A percentile compares a stretch with the other conserved stretches of the same genome.
These are phyloP conservation scores for Dallia pectoralis DNA, from an alignment of 2,797 vertebrate genomes.

Conservation along the genomic window DNA sequence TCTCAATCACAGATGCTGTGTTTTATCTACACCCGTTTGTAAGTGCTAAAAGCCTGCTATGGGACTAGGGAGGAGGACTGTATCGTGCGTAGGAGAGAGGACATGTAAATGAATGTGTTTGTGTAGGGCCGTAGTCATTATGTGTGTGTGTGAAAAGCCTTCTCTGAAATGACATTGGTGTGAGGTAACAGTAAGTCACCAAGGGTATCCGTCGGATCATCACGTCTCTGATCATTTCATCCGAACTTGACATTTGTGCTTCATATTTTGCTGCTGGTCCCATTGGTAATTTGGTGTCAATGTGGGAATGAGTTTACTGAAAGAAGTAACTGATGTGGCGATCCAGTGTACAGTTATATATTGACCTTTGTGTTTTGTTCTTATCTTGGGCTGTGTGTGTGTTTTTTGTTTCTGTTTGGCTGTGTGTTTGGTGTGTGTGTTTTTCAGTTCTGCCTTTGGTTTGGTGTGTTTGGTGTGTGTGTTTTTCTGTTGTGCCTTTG, in stretches of 20 bases:
- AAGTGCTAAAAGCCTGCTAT: background rate
- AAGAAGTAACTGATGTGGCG: no score
- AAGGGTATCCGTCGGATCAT: background rate
- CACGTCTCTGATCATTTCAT: background rate
- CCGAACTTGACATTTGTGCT: no score
- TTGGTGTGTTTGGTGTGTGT: no score
- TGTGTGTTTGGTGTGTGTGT: constrained; percentile 7
- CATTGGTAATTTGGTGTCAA: no score
- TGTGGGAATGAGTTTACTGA: no score
- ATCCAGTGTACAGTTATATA: no score
- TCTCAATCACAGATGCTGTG: background rate
- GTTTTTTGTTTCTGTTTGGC: no score
- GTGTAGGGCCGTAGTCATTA: constrained; percentile 37
- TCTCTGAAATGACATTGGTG: constrained; percentile 11
- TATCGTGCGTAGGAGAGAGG: background rate
- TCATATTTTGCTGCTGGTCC: no score
- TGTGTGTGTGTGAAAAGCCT: constrained; percentile 25
- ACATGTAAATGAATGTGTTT: constrained; percentile 35
- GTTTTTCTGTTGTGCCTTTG: no score
- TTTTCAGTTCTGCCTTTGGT: background rate
- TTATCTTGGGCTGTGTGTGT: background rate
- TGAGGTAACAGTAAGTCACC: background rate
- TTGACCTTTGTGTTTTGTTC: no score
- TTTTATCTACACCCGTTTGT: background rate
- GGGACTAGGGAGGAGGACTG: background rate